Base-by-base conservation (phyloP, 2,888 invertebrate genomes). In the Trichacis sp. region DNA sequence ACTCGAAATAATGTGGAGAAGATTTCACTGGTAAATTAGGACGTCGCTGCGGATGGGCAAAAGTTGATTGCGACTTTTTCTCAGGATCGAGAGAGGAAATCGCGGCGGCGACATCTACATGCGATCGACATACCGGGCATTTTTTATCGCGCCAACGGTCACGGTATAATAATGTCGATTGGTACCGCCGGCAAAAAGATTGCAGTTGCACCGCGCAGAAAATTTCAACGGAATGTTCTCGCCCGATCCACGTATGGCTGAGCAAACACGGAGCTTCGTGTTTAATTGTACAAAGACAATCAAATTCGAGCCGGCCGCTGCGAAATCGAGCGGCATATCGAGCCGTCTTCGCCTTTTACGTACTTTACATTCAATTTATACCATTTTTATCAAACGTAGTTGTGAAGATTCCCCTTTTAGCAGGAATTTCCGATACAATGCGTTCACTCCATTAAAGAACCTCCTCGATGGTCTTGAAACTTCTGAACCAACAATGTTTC, bases 271-370 rank as follows among this genome's bases (percentile, higher is more conserved):
- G 49, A 40, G 40, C 14, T 5, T 5, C 40, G 40, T 40, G 48
- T 46, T 60, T 65, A 77, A 76, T 77, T 74, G 76, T 68, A 62
- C 71, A 63, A 68, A 70, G 73, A 75, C 76, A 77, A 75, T 77
- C 74, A 75, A 77, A 72, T 71, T 69, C 56, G 67, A 56, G 6
- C 9, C 8, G n/a, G 33, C 11, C 8, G 36, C 43, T 53, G 57
- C 53, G 53, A 24, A 60, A 71, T 69, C 67, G 62, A 62, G 46
- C 51, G 54, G 49, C 63, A 68, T 68, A 65, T 60, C 67, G 64
- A 53, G 50, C 54, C 57, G 58, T 66, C 50, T 30, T 45, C 53
- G 19, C 54, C 40, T 40, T 40, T 9, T 15, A 40, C 8, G 15
- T 15, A 15, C 40, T 15, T 40, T n/a, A 40, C 40, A 40, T 40